Base-by-base conservation (phyloP, 2,888 invertebrate genomes). In the Lasioglossum figueresi region DNA sequence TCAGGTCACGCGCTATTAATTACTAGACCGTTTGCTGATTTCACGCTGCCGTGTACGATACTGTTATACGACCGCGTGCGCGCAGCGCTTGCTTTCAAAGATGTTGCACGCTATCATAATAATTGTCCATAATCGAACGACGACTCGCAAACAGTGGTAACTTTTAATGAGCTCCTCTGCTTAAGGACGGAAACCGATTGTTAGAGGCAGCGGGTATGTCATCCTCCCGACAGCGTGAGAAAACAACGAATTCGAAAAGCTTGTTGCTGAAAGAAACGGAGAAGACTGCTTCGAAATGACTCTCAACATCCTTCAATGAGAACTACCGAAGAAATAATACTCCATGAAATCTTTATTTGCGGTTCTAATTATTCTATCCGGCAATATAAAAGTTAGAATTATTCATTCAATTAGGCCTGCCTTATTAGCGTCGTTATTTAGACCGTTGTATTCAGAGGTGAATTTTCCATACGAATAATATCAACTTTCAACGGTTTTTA, bases 1-100 rank as follows among this genome's bases (percentile, higher is more conserved):
- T 45, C 66, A 52, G 59, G 84, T 88, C 86, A 84, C 48, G 88
- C 86, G 76, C 88, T 86, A 86, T 88, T 88, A 88, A 88, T 88
- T 86, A 86, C 59, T 71, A 71, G 83, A 82, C 85, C 81, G 45
- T 80, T 70, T 79, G 76, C 48, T 81, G 82, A 84, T 84, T 88
- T 86, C 86, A 70, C 68, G 79, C 83, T 75, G 77, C 79, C 23
- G 66, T 73, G 52, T 79, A 79, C 66, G 34, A 77, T 83, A 82
- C 81, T 85, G 83, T 85, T 87, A 85, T 72, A 79, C 79, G 52
- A 40, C 68, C 66, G 74, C 48, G 76, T 68, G 70, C 40, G 66
- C 70, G 66, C 73, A 70, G 77, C 56, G 63, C 68, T 70, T 31
- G 75, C 31, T 63, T 68, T 43, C 73, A 19, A 48, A 27, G 76